These are phyloP conservation scores for Pempheris klunzingeri DNA, from an alignment of 2,797 vertebrate genomes.

Conservation along the genomic window DNA sequence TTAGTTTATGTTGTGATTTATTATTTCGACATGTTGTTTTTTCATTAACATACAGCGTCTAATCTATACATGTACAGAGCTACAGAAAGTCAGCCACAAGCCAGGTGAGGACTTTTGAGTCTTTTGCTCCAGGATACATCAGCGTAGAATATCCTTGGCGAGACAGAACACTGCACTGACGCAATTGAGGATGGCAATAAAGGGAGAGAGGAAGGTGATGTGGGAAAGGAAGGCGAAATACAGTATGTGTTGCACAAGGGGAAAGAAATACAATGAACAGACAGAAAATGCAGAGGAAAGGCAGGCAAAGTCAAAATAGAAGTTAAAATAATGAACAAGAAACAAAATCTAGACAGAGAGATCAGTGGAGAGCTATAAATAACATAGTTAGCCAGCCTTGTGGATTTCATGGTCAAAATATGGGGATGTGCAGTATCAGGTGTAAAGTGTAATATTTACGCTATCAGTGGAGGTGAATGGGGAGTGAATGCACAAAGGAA, in stretches of 20 bases:
- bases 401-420: not conserved
- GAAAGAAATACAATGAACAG: not conserved
- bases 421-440: not conserved
- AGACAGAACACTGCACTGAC: slow-evolving; percentile 7
- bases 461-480: not conserved
- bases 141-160: slow-evolving; percentile 13
- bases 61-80: not conserved
- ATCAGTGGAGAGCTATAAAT: not conserved
- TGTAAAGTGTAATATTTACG: slow-evolving; percentile 17
- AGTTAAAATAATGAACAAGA: not conserved
- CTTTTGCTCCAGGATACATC: slow-evolving; percentile 23
- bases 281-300: not conserved
- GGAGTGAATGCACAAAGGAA: not conserved
- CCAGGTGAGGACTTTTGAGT: slow-evolving; percentile 15
- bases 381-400: slow-evolving; percentile 19
- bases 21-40: not conserved
- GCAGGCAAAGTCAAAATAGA: not conserved
- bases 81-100: slow-evolving; percentile 8
- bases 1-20: not conserved
- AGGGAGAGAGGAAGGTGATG: not conserved
- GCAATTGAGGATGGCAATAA: slow-evolving; percentile 8
- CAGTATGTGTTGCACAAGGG: not conserved
- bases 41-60: not conserved
- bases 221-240: not conserved
- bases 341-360: not conserved